phyloP scores from a whole-genome alignment of 2,888 invertebrate genomes.

The Neoaliturus tenellus region DNA sequence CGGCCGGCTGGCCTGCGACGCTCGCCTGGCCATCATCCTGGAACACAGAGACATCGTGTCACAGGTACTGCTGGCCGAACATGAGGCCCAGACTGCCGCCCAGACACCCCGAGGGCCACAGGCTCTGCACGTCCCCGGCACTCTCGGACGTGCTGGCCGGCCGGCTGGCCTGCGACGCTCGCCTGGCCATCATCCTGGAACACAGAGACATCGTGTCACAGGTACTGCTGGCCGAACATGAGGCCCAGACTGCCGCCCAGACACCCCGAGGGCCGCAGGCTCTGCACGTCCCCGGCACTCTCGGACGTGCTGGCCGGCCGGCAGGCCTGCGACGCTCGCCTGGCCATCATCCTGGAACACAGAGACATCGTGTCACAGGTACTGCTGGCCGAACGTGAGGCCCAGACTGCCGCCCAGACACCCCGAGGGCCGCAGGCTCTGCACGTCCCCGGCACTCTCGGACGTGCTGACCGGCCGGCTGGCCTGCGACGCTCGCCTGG shows the following conservation, averaged over 20 bases:
- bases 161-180: neutral
- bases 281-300: neutral
- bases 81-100: neutral
- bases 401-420: neutral
- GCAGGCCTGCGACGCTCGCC: neutral
- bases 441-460: neutral
- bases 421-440: neutral
- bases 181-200: neutral
- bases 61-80: conserved; percentile 11
- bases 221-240: neutral
- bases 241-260: neutral
- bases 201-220: neutral
- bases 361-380: neutral
- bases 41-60: neutral
- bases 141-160: neutral
- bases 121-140: neutral
- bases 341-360: neutral
- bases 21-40: neutral
- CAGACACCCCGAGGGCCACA: neutral
- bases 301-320: neutral
- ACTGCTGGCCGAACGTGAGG: conserved; percentile 10
- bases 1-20: neutral
- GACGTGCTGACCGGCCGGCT: neutral
- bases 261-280: neutral
- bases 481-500: neutral